Percentiles rank a stretch among this genome's conserved stretches.
phyloP scores from a whole-genome alignment of 2,797 vertebrate genomes.

The Mormyrops boulengeri region DNA sequence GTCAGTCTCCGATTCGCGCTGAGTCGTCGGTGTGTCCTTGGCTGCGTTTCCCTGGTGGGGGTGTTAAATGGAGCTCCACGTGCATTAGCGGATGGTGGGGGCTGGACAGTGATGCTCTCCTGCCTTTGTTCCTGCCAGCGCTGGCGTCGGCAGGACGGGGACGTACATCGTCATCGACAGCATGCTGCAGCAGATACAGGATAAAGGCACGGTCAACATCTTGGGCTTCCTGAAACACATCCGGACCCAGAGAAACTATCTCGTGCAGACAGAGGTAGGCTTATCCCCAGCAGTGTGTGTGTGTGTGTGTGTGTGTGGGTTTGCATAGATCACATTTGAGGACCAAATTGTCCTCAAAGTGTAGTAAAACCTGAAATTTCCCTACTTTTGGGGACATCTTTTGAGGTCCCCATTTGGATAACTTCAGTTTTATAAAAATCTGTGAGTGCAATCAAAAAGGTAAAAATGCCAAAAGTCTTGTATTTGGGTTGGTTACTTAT shows the following conservation, averaged over 20 bases:
- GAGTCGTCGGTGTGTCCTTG: background rate
- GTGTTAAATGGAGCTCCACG: background rate
- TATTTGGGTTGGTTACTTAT: no score
- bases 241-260: constrained; percentile 92
- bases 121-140: constrained; percentile 54
- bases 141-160: constrained; percentile 88
- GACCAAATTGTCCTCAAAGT: no score
- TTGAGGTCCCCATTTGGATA: no score
- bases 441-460: no score
- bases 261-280: constrained; percentile 92
- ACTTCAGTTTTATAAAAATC: no score
- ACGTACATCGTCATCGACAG: constrained; percentile 93
- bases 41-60: background rate
- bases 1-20: background rate
- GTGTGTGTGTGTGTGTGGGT: no score
- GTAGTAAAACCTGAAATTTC: no score
- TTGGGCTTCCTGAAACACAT: constrained; percentile 94
- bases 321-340: no score
- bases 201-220: constrained; percentile 85
- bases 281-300: background rate
- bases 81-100: background rate
- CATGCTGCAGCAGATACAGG: constrained; percentile 89
- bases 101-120: background rate
- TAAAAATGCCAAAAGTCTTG: no score
- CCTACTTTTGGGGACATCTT: no score